phyloP scores from a whole-genome alignment of 2,113 vertebrate genomes.

The Esox niger region DNA sequence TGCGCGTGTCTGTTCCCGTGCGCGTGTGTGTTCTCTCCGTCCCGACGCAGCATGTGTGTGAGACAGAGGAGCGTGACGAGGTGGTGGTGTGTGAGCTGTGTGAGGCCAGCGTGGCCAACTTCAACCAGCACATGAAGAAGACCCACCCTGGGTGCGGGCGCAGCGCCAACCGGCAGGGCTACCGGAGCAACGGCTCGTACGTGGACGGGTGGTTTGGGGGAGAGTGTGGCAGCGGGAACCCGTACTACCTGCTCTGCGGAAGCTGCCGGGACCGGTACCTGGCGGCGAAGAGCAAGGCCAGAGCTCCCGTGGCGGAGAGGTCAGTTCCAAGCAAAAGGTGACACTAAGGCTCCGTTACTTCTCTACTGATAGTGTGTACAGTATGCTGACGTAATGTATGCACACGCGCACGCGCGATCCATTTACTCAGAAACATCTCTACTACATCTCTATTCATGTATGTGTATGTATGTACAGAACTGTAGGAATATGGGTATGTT shows the following conservation, averaged over 20 bases:
- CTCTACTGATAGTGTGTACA: too few relatives aligned
- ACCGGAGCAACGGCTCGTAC: constrained; percentile 96
- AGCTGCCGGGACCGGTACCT: constrained; percentile 93
- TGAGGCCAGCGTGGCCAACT: constrained; percentile 90
- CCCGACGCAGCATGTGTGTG: constrained; percentile 87
- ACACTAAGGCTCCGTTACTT: too few relatives aligned
- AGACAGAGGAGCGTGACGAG: constrained; percentile 93
- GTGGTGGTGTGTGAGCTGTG: constrained; percentile 95
- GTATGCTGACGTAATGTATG: too few relatives aligned
- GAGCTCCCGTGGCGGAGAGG: constrained; percentile 85
- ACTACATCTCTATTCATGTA: too few relatives aligned
- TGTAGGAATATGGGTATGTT: too few relatives aligned
- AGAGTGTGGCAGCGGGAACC: constrained; percentile 95
- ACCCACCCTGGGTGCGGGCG: constrained; percentile 93
- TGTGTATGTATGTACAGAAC: too few relatives aligned
- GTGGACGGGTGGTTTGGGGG: constrained; percentile 98
- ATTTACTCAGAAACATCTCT: too few relatives aligned
- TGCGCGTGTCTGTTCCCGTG: constrained; percentile 1
- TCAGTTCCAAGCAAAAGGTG: constrained; percentile 38
- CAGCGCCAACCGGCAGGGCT: constrained; percentile 94
- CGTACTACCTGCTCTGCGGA: constrained; percentile 92
- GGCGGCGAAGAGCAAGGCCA: constrained; percentile 88
- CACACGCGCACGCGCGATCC: too few relatives aligned
- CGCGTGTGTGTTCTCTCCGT: not conserved
- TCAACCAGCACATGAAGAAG: constrained; percentile 98